Evolutionary conservation across 2,113 vertebrate species (phyloP), one percentile per base, ranked within the genome.

Genomic region (Rynchops niger): DNA sequence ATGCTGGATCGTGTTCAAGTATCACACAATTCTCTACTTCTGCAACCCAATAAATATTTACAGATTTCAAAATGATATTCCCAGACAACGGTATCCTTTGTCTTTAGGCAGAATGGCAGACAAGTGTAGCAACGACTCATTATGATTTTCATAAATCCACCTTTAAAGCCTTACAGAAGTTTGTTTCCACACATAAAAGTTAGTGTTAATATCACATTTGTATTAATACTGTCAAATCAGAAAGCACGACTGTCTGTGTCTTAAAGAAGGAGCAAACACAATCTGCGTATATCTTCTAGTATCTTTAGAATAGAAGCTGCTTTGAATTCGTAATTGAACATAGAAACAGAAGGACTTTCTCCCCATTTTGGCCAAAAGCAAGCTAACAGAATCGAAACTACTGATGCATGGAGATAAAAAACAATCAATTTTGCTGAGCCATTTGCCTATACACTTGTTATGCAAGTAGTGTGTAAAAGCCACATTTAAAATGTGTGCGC

Each of bases 311-410:
- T 11, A 82, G 63, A 88, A 62, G 65, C n/a, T 73, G 47, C n/a
- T 86, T 82, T 65, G 53, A 83, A 88, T 62, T 72, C 77, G 59
- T 77, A 94, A 80, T 8, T 83, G 38, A 82, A 45, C 32, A 84
- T 52, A 63, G 69, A 84, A 81, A 86, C 63, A 93, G 82, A 94
- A 87, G 50, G 72, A 78, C 69, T 82, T 88, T 26, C 27, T 66
- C 72, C 81, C 36, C 58, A 58, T 91, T 89, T 85, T 62, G 47
- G 70, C 36, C 78, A 91, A 91, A 89, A 47, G 38, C 56, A 93
- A 93, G 19, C 22, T 47, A 95, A 84, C 12, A 63, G 53, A 72
- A 81, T 58, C 49, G 53, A 52, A 95, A 58, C 34, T 56, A 94
- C 45, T 15, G 23, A 82, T 38, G 15, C 22, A 65, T 14, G 21